These are phyloP conservation scores for Anastrepha obliqua DNA, from an alignment of 1,140 invertebrate genomes.

Conservation along the genomic window DNA sequence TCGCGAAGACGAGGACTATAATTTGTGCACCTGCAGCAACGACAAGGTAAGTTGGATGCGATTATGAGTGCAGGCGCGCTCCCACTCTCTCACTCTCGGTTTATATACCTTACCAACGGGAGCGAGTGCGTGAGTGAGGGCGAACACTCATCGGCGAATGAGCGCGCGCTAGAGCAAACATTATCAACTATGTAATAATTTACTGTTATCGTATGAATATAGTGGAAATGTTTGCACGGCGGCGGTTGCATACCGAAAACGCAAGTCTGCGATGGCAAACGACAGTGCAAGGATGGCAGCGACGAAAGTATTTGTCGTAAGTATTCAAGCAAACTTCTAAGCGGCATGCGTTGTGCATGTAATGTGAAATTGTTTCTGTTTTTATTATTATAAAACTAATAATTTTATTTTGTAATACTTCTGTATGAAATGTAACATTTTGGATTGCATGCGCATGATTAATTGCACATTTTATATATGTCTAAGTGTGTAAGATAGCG, in stretches of 20 bases:
- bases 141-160: neutral
- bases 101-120: neutral
- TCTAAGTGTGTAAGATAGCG: too few species aligned
- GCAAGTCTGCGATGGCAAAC: slow-evolving; percentile 80
- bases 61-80: slow-evolving; percentile 17
- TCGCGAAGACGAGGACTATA: slow-evolving; percentile 84
- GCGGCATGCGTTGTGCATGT: neutral
- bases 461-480: neutral
- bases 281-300: slow-evolving; percentile 83
- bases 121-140: neutral
- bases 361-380: neutral
- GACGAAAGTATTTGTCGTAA: slow-evolving; percentile 83
- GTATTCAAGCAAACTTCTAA: slow-evolving; percentile 59
- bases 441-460: slow-evolving; percentile 16
- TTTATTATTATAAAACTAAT: neutral
- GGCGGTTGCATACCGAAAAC: slow-evolving; percentile 75
- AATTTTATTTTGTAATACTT: neutral
- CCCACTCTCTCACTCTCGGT: neutral
- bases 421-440: neutral
- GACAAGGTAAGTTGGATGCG: slow-evolving; percentile 70
- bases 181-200: slow-evolving; percentile 35
- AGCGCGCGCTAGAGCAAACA: slow-evolving; percentile 2
- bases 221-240: slow-evolving; percentile 73
- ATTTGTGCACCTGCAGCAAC: slow-evolving; percentile 73
- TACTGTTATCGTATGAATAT: slow-evolving; percentile 54